Conservation (phyloP, 1,140 invertebrate species). For the Neotoxoptera formosana region DNA sequence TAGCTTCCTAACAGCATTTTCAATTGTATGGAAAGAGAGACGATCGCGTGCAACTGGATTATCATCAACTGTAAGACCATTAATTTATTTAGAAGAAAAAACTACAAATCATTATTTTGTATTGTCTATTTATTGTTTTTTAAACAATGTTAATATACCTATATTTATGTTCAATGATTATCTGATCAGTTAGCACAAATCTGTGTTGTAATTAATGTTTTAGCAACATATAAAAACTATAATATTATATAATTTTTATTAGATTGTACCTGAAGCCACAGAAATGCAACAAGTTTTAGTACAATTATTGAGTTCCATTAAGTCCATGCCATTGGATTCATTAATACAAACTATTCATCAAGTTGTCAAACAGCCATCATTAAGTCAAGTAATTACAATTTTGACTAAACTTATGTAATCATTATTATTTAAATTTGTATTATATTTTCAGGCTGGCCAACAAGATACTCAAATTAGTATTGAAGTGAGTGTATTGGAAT, state of each 20-base stretch:
- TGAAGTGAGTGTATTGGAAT: conserved; percentile 72
- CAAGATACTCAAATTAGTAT: conserved; percentile 64
- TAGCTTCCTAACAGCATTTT: conserved; percentile 83
- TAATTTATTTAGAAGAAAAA: not conserved
- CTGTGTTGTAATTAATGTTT: not conserved
- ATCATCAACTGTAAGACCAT: conserved; percentile 40
- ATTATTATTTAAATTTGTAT: not conserved
- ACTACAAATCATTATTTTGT: not conserved
- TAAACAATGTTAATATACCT: not conserved
- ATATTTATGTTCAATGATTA: not conserved
- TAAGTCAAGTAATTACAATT: conserved; percentile 66
- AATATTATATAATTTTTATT: not conserved
- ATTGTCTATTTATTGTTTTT: not conserved
- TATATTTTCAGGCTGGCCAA: conserved; percentile 39
- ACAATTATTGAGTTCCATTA: conserved; percentile 79
- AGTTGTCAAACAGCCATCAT: conserved; percentile 80
- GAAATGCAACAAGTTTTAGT: conserved; percentile 80
- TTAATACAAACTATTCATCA: conserved; percentile 85
- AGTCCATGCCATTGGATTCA: conserved; percentile 85
- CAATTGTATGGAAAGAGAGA: conserved; percentile 88
- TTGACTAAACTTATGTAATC: not conserved
- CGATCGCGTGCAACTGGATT: conserved; percentile 62
- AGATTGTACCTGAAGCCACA: conserved; percentile 72
- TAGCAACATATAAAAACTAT: not conserved
- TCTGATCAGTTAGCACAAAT: too few species aligned